These are phyloP conservation scores for Campoletis sonorensis DNA, from an alignment of 1,140 invertebrate species.

Conservation along the genomic window DNA sequence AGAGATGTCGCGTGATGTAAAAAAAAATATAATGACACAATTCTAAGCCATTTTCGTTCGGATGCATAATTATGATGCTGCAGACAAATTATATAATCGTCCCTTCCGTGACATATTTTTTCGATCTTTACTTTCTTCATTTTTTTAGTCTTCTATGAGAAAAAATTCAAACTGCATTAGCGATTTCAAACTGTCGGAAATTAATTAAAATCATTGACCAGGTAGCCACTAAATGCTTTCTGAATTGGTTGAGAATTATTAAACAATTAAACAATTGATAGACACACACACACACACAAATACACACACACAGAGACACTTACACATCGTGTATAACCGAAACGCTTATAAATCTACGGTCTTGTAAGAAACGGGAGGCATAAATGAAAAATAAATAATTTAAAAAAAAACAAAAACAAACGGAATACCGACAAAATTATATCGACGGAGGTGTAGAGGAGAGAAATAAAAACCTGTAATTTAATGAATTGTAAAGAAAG, in stretches of 20 bases:
- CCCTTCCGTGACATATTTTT: neutral
- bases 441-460: constrained; percentile 54
- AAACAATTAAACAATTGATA: constrained; percentile 54
- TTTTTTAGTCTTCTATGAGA: neutral
- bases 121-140: neutral
- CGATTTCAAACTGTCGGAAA: neutral
- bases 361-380: constrained; percentile 59
- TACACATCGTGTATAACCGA: constrained; percentile 33
- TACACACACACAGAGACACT: too few species aligned
- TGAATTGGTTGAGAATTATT: neutral
- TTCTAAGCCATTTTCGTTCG: constrained; percentile 38
- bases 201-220: neutral
- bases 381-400: constrained; percentile 32
- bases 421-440: constrained; percentile 57
- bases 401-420: too few species aligned
- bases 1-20: constrained; percentile 33
- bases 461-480: constrained; percentile 43
- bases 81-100: too few species aligned
- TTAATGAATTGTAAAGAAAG: neutral
- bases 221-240: neutral
- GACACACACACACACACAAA: constrained; percentile 54
- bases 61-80: constrained; percentile 2
- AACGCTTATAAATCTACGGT: constrained; percentile 68
- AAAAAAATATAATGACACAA: constrained; percentile 35
- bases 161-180: too few species aligned